Conservation (phyloP, 2,797 vertebrate species). For the Brachyrhaphis roseni region DNA sequence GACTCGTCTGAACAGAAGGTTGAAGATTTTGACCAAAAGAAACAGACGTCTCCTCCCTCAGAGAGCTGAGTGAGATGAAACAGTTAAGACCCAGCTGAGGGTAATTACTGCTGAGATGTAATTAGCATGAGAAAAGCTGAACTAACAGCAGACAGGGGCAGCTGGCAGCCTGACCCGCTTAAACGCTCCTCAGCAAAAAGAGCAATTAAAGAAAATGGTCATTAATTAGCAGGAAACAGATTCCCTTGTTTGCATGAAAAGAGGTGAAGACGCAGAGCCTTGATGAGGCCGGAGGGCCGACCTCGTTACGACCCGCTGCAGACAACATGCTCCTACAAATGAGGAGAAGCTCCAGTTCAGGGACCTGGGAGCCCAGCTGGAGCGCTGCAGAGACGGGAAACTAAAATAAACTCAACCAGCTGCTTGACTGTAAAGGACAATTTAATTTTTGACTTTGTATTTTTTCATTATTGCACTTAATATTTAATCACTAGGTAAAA, state of each 20-base stretch:
- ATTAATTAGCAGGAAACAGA: slow-evolving; percentile 48
- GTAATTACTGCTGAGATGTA: slow-evolving; percentile 64
- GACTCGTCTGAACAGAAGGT: slow-evolving; percentile 26
- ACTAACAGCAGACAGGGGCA: slow-evolving; percentile 46
- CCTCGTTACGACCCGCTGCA: slow-evolving; percentile 35
- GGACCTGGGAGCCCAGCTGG: slow-evolving; percentile 25
- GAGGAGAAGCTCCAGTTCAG: slow-evolving; percentile 42
- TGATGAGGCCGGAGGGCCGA: slow-evolving; percentile 23
- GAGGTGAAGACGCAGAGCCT: slow-evolving; percentile 21
- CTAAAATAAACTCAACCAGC: not conserved
- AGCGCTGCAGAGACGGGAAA: not conserved
- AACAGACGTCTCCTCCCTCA: slow-evolving; percentile 59
- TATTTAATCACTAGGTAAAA: too few species aligned
- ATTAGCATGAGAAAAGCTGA: slow-evolving; percentile 76
- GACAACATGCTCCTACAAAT: slow-evolving; percentile 47
- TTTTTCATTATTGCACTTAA: too few species aligned
- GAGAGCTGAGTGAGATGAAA: slow-evolving; percentile 63
- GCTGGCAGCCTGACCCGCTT: slow-evolving; percentile 57
- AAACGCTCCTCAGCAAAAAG: slow-evolving; percentile 26
- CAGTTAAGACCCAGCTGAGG: slow-evolving; percentile 60
- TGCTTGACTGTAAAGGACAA: not conserved
- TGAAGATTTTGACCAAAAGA: slow-evolving; percentile 41
- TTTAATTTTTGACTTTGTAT: too few species aligned
- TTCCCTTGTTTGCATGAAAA: slow-evolving; percentile 70
- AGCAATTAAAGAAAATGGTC: slow-evolving; percentile 28